Evolutionary conservation across 2,113 vertebrate species (phyloP).

Genomic region (Micronisus gabar): DNA sequence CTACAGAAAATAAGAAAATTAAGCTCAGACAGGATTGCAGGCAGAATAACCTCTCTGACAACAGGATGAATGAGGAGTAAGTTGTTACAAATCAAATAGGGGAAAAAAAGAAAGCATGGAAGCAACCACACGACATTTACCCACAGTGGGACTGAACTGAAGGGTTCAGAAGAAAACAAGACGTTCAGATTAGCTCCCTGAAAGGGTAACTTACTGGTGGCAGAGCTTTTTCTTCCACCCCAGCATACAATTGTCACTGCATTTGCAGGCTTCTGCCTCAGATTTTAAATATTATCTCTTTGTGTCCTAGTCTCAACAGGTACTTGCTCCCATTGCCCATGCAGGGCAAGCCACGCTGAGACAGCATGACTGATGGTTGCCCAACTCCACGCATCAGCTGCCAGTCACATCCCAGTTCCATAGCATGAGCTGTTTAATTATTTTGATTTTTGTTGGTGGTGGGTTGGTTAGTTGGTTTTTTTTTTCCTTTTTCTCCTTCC

Average conservation of each 20-base stretch:
- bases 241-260: not conserved
- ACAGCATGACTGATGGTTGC: not conserved
- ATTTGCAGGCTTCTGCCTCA: not conserved
- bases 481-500: not conserved
- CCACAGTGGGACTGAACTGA: not conserved
- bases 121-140: not conserved
- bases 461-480: no score
- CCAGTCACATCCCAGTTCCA: not conserved
- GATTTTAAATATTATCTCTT: not conserved
- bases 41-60: not conserved
- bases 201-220: not conserved
- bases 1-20: not conserved
- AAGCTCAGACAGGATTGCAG: not conserved
- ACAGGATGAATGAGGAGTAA: not conserved
- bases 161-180: not conserved
- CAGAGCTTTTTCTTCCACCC: not conserved
- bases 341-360: not conserved
- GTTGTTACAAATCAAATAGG: not conserved
- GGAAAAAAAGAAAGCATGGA: not conserved
- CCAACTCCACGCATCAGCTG: not conserved
- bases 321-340: not conserved
- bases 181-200: not conserved
- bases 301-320: not conserved
- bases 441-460: not conserved
- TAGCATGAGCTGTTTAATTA: not conserved